phyloP scores from a whole-genome alignment of 2,888 invertebrate genomes.

The Hypomecis punctinalis region DNA sequence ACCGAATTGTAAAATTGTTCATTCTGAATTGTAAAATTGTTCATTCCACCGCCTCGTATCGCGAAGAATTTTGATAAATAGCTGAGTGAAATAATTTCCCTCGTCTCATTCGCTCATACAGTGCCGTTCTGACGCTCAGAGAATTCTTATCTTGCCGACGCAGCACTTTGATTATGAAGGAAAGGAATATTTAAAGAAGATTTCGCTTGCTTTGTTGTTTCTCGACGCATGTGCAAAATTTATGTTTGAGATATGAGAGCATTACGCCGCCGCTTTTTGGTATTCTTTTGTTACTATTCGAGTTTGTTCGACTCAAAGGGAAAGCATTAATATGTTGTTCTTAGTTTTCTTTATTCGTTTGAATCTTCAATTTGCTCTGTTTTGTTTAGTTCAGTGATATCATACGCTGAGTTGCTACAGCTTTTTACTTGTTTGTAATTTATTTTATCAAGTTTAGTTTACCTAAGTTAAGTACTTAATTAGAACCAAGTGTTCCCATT shows the following conservation, averaged over 20 bases:
- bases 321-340: constrained; percentile 17
- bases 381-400: constrained; percentile 4
- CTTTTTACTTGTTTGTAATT: neutral
- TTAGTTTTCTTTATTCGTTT: constrained; percentile 16
- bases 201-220: constrained; percentile 71
- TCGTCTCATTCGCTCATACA: constrained; percentile 65
- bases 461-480: too few species aligned
- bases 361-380: constrained; percentile 8
- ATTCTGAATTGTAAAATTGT: constrained; percentile 40
- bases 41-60: constrained; percentile 55
- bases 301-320: constrained; percentile 40
- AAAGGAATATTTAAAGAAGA: constrained; percentile 81
- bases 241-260: constrained; percentile 64
- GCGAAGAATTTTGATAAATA: constrained; percentile 77
- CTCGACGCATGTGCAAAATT: constrained; percentile 76
- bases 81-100: constrained; percentile 76
- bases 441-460: too few species aligned
- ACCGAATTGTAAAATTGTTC: constrained; percentile 60
- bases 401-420: neutral
- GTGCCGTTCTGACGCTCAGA: constrained; percentile 66
- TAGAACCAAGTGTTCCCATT: too few species aligned
- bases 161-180: constrained; percentile 82
- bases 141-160: constrained; percentile 81
- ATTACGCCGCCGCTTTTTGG: constrained; percentile 45
- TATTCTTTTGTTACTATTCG: constrained; percentile 48